phyloP scores from a whole-genome alignment of 2,797 vertebrate species.

The Onychomys torridus region DNA sequence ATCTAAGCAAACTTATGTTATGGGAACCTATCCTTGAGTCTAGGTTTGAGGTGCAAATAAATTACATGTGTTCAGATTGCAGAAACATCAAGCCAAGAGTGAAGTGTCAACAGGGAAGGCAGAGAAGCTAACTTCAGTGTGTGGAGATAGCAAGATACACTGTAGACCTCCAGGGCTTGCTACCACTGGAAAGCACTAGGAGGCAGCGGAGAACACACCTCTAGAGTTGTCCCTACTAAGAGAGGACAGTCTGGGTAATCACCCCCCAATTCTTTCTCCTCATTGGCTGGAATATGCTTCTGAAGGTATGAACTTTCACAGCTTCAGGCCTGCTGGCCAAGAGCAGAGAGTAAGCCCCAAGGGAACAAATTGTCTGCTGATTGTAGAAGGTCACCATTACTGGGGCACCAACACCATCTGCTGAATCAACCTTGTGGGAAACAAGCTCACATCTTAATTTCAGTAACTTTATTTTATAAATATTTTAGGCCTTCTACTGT shows the following conservation, averaged over 20 bases:
- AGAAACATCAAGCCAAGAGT: not conserved
- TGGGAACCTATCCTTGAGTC: not conserved
- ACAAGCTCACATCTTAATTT: slow-evolving; percentile 51
- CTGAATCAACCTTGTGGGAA: slow-evolving; percentile 32
- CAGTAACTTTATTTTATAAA: slow-evolving; percentile 51
- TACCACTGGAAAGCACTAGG: not conserved
- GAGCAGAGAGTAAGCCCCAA: not conserved
- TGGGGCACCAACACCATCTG: slow-evolving; percentile 12
- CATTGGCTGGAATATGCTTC: not conserved
- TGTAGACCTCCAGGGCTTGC: not conserved
- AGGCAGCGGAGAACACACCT: not conserved
- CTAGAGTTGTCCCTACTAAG: not conserved
- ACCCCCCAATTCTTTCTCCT: not conserved
- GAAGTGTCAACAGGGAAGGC: not conserved
- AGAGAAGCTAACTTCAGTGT: not conserved
- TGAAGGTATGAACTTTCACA: not conserved
- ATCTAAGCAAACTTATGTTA: slow-evolving; percentile 20
- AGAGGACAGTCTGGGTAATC: not conserved
- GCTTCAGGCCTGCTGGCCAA: not conserved
- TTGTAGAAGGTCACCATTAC: not conserved
- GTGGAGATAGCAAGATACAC: not conserved
- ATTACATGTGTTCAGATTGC: not conserved
- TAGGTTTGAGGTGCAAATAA: not conserved
- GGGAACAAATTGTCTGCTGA: not conserved
- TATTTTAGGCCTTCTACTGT: slow-evolving; percentile 31